Percentiles rank a stretch among this genome's conserved stretches.
Evolutionary conservation across 2,113 vertebrate species (phyloP).

Genomic region (Diphyllodes magnificus): DNA sequence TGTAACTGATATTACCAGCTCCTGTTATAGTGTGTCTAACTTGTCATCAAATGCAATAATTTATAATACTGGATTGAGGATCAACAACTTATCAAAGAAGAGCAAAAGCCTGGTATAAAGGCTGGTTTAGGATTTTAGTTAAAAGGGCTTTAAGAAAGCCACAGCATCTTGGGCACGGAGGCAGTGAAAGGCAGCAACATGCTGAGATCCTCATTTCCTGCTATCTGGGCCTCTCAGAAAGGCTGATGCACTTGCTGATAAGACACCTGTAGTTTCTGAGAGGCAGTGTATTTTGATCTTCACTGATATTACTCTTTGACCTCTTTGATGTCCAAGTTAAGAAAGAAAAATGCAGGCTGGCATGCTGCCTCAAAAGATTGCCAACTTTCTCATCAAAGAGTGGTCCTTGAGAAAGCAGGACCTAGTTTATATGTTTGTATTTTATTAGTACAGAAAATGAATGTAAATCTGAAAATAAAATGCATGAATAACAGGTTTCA

Average conservation of each 20-base stretch:
- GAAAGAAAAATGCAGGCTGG: not conserved
- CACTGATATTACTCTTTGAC: not conserved
- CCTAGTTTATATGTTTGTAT: not conserved
- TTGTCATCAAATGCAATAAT: not conserved
- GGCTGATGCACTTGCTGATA: not conserved
- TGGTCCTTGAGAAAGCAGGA: not conserved
- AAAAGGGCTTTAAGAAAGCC: not conserved
- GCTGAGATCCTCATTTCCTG: not conserved
- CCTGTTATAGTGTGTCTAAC: not conserved
- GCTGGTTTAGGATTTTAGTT: not conserved
- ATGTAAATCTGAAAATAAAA: constrained; percentile 8
- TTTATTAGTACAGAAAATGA: not conserved
- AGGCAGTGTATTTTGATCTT: not conserved
- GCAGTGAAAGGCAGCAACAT: not conserved
- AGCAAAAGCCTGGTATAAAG: not conserved
- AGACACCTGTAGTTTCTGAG: not conserved
- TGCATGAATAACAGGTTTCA: not conserved
- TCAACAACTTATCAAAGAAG: not conserved
- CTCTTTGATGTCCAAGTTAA: not conserved
- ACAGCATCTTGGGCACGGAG: not conserved
- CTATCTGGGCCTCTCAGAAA: not conserved
- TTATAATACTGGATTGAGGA: not conserved
- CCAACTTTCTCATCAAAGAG: not conserved
- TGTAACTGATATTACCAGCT: not conserved
- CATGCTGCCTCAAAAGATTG: not conserved